Evolutionary conservation across 2,888 invertebrate genomes (phyloP), one percentile per base, ranked within the genome.

Genomic region (Ectemnius continuus): DNA sequence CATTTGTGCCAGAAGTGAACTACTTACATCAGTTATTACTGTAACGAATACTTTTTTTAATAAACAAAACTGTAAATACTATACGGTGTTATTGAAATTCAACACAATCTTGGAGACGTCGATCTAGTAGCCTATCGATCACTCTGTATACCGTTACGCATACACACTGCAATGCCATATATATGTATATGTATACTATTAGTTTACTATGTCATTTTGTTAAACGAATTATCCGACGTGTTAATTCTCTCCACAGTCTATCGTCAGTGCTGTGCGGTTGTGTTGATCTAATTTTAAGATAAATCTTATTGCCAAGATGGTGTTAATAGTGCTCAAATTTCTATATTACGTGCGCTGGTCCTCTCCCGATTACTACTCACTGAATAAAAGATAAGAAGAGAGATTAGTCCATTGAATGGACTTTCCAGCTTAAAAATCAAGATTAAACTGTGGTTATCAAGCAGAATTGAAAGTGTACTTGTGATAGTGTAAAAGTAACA

Each of bases 1-100:
- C 61, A 63, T 80, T 71, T 80, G 85, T 86, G 86, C 86, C 86
- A 86, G 84, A 52, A 52, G 36, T 36, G 36, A 85, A 78, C 80
- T 76, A 79, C 77, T 68, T 80, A 80, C 68, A 72, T 78, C 73
- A 79, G 74, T 76, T 73, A 78, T 67, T 84, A 75, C 71, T 83
- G 78, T 85, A 85, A 70, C 66, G 68, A 78, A 75, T 79, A 77
- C 71, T 80, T 82, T 82, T 82, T 81, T 36, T 81, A 84, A 82
- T 85, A 82, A 83, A 83, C 67, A 20, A 74, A 78, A 77, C 60
- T 85, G 82, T 85, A 84, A 70, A 85, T 80, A 81, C 47, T 68
- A 62, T 61, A 71, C 64, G 56, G 61, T 74, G 75, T 78, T 79
- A 70, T 70, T 71, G 47, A 71, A 60, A 70, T 73, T 82, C 65